Conservation (phyloP, 2,113 vertebrate genomes). For the Henicopernis longicauda region DNA sequence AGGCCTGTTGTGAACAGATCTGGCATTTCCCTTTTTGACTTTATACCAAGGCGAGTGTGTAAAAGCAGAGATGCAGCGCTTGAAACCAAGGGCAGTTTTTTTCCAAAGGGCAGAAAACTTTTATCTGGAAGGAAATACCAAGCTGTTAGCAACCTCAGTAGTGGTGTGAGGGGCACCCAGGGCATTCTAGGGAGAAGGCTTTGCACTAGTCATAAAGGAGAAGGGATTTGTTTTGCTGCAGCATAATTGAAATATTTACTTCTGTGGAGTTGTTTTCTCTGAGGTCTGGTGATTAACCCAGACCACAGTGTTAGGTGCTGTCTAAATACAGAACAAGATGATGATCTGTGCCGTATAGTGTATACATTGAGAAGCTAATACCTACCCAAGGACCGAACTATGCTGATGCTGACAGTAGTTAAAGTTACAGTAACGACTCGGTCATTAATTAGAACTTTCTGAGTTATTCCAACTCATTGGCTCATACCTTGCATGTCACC, state of each 20-base stretch:
- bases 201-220: neutral
- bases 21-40: neutral
- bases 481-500: neutral
- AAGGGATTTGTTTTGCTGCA: neutral
- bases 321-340: neutral
- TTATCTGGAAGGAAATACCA: neutral
- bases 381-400: neutral
- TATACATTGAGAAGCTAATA: neutral
- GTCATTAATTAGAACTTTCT: neutral
- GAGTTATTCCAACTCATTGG: neutral
- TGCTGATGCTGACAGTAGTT: neutral
- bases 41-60: neutral
- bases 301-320: neutral
- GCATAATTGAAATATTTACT: neutral
- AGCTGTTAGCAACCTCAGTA: neutral
- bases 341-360: neutral
- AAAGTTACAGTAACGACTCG: neutral
- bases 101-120: slow-evolving; percentile 27
- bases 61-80: neutral
- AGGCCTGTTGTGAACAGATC: neutral
- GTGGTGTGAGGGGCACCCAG: neutral
- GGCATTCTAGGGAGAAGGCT: neutral
- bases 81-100: neutral
- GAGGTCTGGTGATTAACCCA: neutral
- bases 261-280: neutral